Evolutionary conservation across 2,113 vertebrate genomes (phyloP).

Genomic region (Nematolebias whitei): DNA sequence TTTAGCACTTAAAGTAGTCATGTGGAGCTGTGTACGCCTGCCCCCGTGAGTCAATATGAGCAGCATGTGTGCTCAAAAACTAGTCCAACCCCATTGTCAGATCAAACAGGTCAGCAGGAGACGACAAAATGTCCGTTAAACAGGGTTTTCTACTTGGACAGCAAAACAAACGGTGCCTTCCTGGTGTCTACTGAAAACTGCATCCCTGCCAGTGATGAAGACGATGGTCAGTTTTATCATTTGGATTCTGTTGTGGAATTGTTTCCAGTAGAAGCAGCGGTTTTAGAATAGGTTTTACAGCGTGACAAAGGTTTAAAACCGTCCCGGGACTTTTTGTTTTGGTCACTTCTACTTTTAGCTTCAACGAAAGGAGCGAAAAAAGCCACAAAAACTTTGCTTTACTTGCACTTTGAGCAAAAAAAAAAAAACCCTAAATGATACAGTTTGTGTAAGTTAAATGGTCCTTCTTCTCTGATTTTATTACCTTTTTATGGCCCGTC

Average conservation of each 20-base stretch:
- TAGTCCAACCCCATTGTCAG: constrained; percentile 47
- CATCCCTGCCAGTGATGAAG: neutral
- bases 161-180: constrained; percentile 28
- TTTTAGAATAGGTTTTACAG: constrained; percentile 50
- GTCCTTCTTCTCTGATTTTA: no score
- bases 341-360: neutral
- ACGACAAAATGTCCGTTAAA: constrained; percentile 68
- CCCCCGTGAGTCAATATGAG: constrained; percentile 26
- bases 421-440: neutral
- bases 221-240: neutral
- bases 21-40: constrained; percentile 22
- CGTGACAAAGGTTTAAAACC: constrained; percentile 11
- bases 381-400: neutral
- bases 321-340: constrained; percentile 30
- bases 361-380: neutral
- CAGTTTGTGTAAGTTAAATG: neutral
- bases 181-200: constrained; percentile 19
- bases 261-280: no score
- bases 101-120: constrained; percentile 42
- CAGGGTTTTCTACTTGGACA: constrained; percentile 61
- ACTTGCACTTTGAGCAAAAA: neutral
- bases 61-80: constrained; percentile 54
- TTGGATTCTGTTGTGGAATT: no score
- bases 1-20: no score
- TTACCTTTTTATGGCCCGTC: no score